These are phyloP conservation scores for Chaenocephalus aceratus DNA, from an alignment of 2,113 vertebrate species.

Conservation along the genomic window DNA sequence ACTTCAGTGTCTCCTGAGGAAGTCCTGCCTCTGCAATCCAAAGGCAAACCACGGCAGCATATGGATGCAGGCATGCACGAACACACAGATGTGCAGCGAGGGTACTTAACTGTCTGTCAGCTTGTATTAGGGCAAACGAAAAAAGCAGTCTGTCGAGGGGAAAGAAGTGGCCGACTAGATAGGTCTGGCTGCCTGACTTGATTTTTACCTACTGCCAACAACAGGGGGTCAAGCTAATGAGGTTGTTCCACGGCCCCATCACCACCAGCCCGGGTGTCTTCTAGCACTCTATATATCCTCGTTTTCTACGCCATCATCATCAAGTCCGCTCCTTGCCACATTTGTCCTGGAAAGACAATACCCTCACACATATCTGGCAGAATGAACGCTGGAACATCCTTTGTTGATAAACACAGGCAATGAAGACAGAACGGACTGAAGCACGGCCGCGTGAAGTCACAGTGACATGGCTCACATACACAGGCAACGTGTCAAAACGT, in stretches of 20 bases:
- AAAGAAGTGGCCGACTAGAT: conserved; percentile 37
- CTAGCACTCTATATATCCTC: conserved; percentile 54
- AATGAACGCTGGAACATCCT: conserved; percentile 47
- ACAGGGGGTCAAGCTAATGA: conserved; percentile 73
- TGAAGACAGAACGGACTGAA: conserved; percentile 40
- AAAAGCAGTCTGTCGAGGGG: conserved; percentile 62
- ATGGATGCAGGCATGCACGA: conserved; percentile 27
- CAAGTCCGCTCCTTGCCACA: conserved; percentile 41
- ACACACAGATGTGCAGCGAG: conserved; percentile 49
- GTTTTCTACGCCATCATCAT: conserved; percentile 51
- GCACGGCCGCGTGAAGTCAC: conserved; percentile 35
- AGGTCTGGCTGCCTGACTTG: conserved; percentile 66
- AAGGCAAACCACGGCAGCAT: conserved; percentile 34
- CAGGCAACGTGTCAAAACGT: conserved; percentile 25
- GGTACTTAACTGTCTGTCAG: conserved; percentile 76
- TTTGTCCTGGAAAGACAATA: conserved; percentile 46
- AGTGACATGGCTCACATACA: conserved; percentile 53
- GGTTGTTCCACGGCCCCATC: conserved; percentile 70
- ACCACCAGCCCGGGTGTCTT: conserved; percentile 53
- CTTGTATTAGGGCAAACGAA: conserved; percentile 66
- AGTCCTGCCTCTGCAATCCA: conserved; percentile 41
- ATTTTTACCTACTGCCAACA: conserved; percentile 70
- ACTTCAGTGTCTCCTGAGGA: conserved; percentile 42
- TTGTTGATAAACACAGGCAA: conserved; percentile 54
- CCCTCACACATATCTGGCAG: conserved; percentile 23